phyloP scores from a whole-genome alignment of 2,888 invertebrate genomes.

The Rotaria sp. region DNA sequence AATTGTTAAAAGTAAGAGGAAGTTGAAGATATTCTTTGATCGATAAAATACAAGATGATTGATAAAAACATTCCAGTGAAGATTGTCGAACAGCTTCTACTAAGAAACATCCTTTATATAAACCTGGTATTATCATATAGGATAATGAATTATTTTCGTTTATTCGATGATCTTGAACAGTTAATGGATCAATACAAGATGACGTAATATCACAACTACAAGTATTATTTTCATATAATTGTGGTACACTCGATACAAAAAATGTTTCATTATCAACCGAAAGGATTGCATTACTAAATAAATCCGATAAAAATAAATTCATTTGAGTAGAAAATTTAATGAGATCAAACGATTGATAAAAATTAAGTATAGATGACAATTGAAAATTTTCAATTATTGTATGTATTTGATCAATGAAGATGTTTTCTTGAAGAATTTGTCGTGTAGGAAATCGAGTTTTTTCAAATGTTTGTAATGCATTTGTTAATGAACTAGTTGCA shows the following conservation, averaged over 20 bases:
- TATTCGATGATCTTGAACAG: background rate
- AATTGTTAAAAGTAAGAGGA: background rate
- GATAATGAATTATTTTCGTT: background rate
- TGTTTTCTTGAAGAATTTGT: background rate
- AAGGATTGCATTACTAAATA: background rate
- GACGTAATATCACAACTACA: background rate
- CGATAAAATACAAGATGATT: background rate
- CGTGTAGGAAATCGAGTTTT: background rate
- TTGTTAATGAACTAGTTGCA: background rate
- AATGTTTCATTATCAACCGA: no score
- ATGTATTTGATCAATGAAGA: background rate
- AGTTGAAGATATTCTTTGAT: background rate
- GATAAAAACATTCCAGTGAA: background rate
- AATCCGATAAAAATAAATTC: background rate
- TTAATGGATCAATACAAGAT: background rate
- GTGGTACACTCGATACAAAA: background rate
- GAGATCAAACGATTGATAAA: background rate
- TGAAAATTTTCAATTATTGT: background rate
- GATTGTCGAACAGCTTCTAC: background rate
- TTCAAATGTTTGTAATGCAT: background rate
- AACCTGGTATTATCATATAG: background rate
- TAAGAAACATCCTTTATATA: background rate
- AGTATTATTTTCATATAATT: background rate
- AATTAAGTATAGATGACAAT: background rate
- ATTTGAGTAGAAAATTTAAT: background rate